Base-by-base conservation (phyloP, 1,140 invertebrate genomes). In the Drosophila teissieri region DNA sequence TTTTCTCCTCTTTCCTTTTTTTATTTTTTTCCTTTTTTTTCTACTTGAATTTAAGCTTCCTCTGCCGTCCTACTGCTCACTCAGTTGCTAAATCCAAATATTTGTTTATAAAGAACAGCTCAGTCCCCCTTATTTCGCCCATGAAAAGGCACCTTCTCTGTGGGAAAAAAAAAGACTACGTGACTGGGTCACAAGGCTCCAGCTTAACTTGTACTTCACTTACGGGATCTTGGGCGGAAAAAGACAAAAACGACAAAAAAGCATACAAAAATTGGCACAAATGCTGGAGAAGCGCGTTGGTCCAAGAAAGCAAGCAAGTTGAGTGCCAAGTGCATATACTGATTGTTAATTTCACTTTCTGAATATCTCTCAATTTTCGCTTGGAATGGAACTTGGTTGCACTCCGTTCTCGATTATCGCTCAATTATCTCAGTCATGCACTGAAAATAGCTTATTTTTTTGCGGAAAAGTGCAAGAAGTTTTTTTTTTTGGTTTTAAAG, bases 81-180 rank as follows among this genome's bases (percentile, higher is more conserved):
- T 72, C 45, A 49, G 72, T 78, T 65, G 81, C 84, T 77, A 85
- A 85, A 86, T 81, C 73, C 81, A 85, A 85, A 85, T 85, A 85
- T 85, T 85, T 85, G 81, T 81, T 85, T 85, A 86, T 81, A 61
- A 86, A 85, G 80, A 80, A 70, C 44, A 68, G 64, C 68, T 70
- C 67, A 39, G 49, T 60, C 48, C 58, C 48, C 15, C 46, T 36
- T 44, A 27, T 14, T 44, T 15, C 22, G 8, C 19, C 7, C 14
- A 10, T 6, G 22, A 44, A 44, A 27, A 11, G 12, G 3, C 27
- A 36, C 49, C 7, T 12, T 11, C 61, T 19, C 37, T 17, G 4
- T 11, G 17, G 49, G 12, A 24, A 44, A 27, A 24, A 44, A 27
- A 46, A 48, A 27, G 40, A 46, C 60, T 82, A 85, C 81, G 81